A percentile compares a stretch with the other conserved stretches of the same genome.
Evolutionary conservation across 30 jellyfish, hydroid and myxozoan species (phyloP).

Genomic region (Pelagia noctiluca): DNA sequence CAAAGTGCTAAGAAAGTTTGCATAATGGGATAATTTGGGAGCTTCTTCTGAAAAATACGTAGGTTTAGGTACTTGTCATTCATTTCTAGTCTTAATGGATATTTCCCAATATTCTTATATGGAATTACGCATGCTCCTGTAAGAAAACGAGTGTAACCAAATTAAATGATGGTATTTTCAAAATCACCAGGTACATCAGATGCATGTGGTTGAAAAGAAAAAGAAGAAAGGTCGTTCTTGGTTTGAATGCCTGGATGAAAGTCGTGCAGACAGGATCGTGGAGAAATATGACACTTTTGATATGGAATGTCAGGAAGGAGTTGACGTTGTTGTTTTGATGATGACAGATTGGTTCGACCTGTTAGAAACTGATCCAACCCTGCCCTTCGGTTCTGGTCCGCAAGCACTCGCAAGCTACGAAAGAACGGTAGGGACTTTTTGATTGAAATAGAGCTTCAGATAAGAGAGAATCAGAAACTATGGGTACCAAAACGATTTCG

Average conservation of each 20-base stretch:
- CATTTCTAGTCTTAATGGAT: not conserved
- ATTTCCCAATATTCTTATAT: not conserved
- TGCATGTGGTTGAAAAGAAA: slow-evolving; percentile 23
- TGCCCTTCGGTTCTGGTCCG: slow-evolving; percentile 55
- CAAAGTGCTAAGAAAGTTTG: too few species aligned
- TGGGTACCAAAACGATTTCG: too few species aligned
- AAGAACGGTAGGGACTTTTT: slow-evolving; percentile 46
- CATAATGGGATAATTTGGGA: not conserved
- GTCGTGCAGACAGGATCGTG: slow-evolving; percentile 61
- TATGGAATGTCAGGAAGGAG: slow-evolving; percentile 33
- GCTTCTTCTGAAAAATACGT: too few species aligned
- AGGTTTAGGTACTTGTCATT: not conserved
- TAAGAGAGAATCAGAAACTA: not conserved
- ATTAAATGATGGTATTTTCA: not conserved
- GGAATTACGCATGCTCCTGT: not conserved
- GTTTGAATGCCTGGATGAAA: slow-evolving; percentile 62
- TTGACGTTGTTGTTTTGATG: slow-evolving; percentile 63
- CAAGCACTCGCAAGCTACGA: slow-evolving; percentile 71
- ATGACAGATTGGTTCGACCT: slow-evolving; percentile 71
- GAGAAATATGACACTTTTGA: slow-evolving; percentile 56
- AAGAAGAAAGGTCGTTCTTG: slow-evolving; percentile 32
- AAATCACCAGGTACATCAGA: slow-evolving; percentile 29
- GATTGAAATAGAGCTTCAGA: not conserved
- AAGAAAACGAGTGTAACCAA: not conserved
- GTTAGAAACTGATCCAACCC: slow-evolving; percentile 19